Evolutionary conservation across 2,888 invertebrate genomes (phyloP).

Genomic region (Carpatolechia fugitivella): DNA sequence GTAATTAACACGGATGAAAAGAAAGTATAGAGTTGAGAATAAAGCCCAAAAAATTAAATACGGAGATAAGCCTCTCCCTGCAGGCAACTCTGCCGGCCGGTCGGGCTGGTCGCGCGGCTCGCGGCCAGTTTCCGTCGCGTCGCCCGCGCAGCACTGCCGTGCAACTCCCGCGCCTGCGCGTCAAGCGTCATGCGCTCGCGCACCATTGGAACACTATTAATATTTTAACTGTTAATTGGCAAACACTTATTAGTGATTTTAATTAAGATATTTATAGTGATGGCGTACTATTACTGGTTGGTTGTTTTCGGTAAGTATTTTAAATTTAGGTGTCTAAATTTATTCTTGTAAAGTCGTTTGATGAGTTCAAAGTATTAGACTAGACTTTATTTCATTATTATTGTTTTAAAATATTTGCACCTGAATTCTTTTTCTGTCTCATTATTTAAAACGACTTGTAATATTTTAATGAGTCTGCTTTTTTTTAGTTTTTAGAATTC

Average conservation of each 20-base stretch:
- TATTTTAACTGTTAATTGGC: not conserved
- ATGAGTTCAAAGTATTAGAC: not conserved
- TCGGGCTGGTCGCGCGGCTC: not conserved
- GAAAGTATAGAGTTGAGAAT: too few relatives aligned
- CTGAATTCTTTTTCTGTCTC: too few relatives aligned
- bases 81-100: not conserved
- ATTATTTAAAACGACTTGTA: too few relatives aligned
- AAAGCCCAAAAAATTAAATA: too few relatives aligned
- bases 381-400: too few relatives aligned
- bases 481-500: too few relatives aligned
- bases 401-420: too few relatives aligned
- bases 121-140: not conserved
- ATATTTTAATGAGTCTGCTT: too few relatives aligned
- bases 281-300: constrained; percentile 14
- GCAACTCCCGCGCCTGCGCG: not conserved
- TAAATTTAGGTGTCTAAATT: not conserved
- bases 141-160: not conserved
- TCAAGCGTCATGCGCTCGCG: not conserved
- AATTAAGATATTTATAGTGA: not conserved
- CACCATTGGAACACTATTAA: not conserved
- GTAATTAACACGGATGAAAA: too few relatives aligned
- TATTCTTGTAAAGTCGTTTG: not conserved
- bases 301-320: constrained; percentile 10
- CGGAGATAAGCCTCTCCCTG: too few relatives aligned
- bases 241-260: not conserved